Conservation (phyloP, 1,140 invertebrate species). For the Drosophila burlai region DNA sequence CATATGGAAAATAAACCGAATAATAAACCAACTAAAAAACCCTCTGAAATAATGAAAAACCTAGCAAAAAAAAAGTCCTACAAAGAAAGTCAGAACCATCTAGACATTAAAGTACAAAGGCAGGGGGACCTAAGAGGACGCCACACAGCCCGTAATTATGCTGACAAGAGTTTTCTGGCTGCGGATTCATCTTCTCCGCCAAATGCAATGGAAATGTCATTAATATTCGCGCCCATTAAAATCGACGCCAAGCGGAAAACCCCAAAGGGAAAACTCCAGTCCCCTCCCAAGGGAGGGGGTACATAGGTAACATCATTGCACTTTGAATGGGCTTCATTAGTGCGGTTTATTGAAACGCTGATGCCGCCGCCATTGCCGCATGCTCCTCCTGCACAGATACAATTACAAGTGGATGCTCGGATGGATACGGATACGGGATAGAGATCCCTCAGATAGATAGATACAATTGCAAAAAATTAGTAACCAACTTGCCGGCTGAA, state of each 20-base stretch:
- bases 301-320: slow-evolving; percentile 63
- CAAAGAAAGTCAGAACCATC: slow-evolving; percentile 4
- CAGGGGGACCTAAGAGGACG: neutral
- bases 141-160: slow-evolving; percentile 67
- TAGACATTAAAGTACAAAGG: slow-evolving; percentile 28
- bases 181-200: slow-evolving; percentile 25
- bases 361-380: neutral
- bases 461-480: slow-evolving; percentile 69
- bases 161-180: slow-evolving; percentile 66
- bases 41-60: slow-evolving; percentile 1
- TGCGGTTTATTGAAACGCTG: slow-evolving; percentile 75
- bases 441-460: slow-evolving; percentile 27
- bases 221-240: slow-evolving; percentile 83
- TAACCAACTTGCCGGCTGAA: slow-evolving; percentile 62
- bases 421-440: slow-evolving; percentile 18
- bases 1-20: slow-evolving; percentile 44
- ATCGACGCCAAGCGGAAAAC: slow-evolving; percentile 76
- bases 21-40: slow-evolving; percentile 15
- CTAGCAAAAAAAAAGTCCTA: slow-evolving; percentile 7
- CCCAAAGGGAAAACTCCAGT: slow-evolving; percentile 38
- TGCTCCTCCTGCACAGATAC: slow-evolving; percentile 46
- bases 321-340: slow-evolving; percentile 81
- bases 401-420: slow-evolving; percentile 45
- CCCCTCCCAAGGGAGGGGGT: neutral
- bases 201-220: slow-evolving; percentile 82